Conservation (phyloP, 2,797 vertebrate genomes). For the Hapalemur alaotrensis region DNA sequence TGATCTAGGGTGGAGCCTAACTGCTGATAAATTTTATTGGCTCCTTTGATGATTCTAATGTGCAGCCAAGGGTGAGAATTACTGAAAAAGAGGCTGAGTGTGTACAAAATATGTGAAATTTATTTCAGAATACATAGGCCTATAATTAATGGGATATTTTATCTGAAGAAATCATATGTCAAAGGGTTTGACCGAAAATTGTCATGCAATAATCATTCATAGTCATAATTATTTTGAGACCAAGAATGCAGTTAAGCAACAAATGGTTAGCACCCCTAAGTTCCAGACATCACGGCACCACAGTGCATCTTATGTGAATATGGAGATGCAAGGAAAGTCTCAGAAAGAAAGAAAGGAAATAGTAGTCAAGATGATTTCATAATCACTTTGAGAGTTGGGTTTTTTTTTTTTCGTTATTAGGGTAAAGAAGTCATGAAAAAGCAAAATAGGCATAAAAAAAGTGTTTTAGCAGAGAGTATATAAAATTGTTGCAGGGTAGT, state of each 20-base stretch:
- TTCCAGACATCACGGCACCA: background rate
- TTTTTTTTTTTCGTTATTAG: background rate
- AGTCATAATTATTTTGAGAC: background rate
- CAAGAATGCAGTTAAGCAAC: background rate
- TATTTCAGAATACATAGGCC: background rate
- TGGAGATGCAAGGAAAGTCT: background rate
- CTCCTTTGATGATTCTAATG: background rate
- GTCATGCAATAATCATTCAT: background rate
- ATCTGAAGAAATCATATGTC: background rate
- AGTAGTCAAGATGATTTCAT: background rate
- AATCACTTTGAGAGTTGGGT: background rate
- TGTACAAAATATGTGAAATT: background rate
- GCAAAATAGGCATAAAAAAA: background rate
- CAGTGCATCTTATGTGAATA: background rate
- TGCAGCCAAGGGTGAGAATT: background rate
- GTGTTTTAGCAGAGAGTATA: background rate
- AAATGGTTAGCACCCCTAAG: background rate
- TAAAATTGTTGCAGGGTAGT: background rate
- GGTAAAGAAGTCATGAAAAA: background rate
- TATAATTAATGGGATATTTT: conserved; percentile 2
- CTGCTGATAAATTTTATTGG: background rate
- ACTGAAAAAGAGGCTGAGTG: background rate
- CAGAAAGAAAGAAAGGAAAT: background rate
- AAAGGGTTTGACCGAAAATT: background rate
- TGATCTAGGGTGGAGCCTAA: background rate